Conservation (phyloP, 1,140 invertebrate genomes). For the Drosophila novamexicana region DNA sequence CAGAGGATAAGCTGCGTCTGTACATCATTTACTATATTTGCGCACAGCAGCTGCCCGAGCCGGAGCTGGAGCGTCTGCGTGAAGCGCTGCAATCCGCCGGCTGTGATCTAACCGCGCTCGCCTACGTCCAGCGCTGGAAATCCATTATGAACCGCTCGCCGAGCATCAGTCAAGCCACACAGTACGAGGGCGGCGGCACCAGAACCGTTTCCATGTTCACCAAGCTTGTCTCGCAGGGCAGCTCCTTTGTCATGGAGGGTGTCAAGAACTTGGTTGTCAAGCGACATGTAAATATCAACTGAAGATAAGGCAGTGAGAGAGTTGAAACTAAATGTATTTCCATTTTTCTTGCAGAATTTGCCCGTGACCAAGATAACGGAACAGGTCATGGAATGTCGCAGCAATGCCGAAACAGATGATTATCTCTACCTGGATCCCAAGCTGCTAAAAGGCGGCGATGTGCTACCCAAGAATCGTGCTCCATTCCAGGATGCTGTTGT, state of each 20-base stretch:
- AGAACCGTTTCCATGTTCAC: slow-evolving; percentile 99
- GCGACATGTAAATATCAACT: slow-evolving; percentile 90
- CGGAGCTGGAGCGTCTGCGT: slow-evolving; percentile 93
- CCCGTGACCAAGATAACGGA: slow-evolving; percentile 96
- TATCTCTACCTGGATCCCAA: slow-evolving; percentile 97
- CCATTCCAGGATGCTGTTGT: slow-evolving; percentile 96
- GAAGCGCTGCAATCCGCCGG: slow-evolving; percentile 91
- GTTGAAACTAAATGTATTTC: background rate
- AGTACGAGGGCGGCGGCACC: slow-evolving; percentile 96
- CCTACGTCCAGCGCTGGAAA: slow-evolving; percentile 96
- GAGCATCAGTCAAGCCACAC: slow-evolving; percentile 85
- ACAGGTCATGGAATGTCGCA: slow-evolving; percentile 94
- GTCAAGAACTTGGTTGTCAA: slow-evolving; percentile 99
- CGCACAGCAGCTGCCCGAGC: slow-evolving; percentile 90
- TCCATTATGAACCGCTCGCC: slow-evolving; percentile 75
- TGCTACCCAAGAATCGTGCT: slow-evolving; percentile 87
- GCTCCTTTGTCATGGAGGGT: slow-evolving; percentile 99
- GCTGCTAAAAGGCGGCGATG: slow-evolving; percentile 90
- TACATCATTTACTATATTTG: slow-evolving; percentile 98
- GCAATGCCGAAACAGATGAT: slow-evolving; percentile 92
- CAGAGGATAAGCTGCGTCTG: slow-evolving; percentile 97
- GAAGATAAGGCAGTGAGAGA: too few species aligned
- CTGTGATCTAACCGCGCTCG: slow-evolving; percentile 93
- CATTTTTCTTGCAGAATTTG: slow-evolving; percentile 88
- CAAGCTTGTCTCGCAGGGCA: slow-evolving; percentile 98